phyloP scores from a whole-genome alignment of 2,888 invertebrate genomes.

The Harmothoe impar region DNA sequence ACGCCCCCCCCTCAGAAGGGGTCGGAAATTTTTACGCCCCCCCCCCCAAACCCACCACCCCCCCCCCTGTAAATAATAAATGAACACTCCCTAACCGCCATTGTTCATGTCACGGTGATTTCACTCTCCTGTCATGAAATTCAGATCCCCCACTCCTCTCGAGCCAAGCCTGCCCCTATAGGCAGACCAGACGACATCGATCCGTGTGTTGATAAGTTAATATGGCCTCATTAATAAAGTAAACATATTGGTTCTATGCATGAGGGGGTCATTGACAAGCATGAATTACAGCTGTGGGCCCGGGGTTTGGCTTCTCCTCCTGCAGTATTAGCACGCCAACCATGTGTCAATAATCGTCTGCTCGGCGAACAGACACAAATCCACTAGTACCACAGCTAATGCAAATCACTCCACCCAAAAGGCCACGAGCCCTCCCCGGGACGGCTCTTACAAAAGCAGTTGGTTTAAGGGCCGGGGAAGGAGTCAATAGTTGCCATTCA shows the following conservation, averaged over 20 bases:
- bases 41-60: no score
- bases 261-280: background rate
- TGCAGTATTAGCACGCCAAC: background rate
- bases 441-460: background rate
- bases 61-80: no score
- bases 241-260: background rate
- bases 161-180: no score
- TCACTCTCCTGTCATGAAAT: no score
- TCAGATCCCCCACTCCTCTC: no score
- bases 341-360: background rate
- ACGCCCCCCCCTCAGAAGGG: no score
- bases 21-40: no score
- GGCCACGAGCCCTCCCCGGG: background rate
- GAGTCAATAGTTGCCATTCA: conserved; percentile 6
- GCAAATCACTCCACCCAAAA: conserved; percentile 28
- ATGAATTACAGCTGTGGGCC: background rate
- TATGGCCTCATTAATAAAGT: background rate
- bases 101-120: no score
- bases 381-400: background rate
- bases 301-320: background rate
- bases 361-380: background rate
- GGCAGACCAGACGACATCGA: background rate
- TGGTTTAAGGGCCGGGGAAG: conserved; percentile 6
- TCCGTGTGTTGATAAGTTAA: background rate
- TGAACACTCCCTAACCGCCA: no score